Conservation (phyloP, 2,113 vertebrate species). For the Orientallactaga bullata region DNA sequence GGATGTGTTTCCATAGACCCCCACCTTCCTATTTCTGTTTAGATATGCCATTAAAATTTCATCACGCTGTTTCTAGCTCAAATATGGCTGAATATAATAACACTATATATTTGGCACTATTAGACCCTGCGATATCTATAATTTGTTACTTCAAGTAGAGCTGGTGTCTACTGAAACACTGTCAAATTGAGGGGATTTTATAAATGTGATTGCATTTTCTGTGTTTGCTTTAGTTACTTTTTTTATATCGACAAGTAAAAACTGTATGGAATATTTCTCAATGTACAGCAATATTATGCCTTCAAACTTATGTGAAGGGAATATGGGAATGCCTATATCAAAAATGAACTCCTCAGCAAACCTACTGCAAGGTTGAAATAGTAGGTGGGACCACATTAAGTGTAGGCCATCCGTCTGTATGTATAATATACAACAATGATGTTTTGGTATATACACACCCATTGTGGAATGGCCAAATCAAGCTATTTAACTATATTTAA, state of each 20-base stretch:
- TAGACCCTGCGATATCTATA: background rate
- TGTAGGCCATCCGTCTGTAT: background rate
- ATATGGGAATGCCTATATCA: background rate
- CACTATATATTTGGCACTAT: background rate
- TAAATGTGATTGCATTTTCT: background rate
- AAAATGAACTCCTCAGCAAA: background rate
- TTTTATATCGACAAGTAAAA: background rate
- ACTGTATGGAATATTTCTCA: no score
- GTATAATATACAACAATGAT: background rate
- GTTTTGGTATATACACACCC: background rate
- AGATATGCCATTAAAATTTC: slow-evolving; percentile 53
- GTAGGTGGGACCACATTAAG: background rate
- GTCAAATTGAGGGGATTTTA: background rate
- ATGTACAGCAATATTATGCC: background rate
- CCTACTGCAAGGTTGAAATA: background rate
- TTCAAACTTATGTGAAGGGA: background rate
- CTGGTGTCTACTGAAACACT: slow-evolving; percentile 8
- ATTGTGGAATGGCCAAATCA: background rate
- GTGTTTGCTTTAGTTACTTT: background rate
- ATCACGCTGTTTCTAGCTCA: slow-evolving; percentile 54
- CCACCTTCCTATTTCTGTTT: slow-evolving; percentile 31
- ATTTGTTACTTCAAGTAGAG: slow-evolving; percentile 4
- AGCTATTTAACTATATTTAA: background rate
- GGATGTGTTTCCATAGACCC: fast-evolving
- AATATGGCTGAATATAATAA: background rate